Evolutionary conservation across 1,140 invertebrate genomes (phyloP), one percentile per base, ranked within the genome.

Genomic region (Parapsyche elsis): DNA sequence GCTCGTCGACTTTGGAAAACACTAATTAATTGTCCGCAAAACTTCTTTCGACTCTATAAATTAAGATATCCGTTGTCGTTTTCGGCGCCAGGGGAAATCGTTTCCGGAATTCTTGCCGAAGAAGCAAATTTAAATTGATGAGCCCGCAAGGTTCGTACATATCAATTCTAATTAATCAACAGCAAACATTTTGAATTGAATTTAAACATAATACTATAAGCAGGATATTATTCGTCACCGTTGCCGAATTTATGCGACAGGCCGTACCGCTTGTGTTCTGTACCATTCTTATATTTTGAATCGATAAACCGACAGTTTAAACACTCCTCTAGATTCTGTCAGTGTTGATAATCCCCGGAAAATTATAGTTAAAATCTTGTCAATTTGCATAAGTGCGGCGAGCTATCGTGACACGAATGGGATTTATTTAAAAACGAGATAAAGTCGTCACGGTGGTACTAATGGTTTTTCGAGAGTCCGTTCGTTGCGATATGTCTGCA

Each of bases 1-100:
- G 23, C 19, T 76, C 57, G 53, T 76, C 30, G 74, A 49, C 38
- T 64, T 77, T 64, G 45, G 46, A 75, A 67, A 67, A 57, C 57
- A 38, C 57, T 61, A 77, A 77, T 77, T 77, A 64, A 77, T 77
- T 64, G 75, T 49, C 26, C 57, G 24, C 53, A 30, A 19, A 57
- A 77, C 16, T 64, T 64, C 53, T 64, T 30, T 75, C 73, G 14
- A 49, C 71, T 75, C 16, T 23, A 75, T 30, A 57, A 75, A 75
- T 75, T 46, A 75, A 57, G 49, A 75, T 24, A 30, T 75, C 45
- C 12, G 19, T n/a, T 45, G 71, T 45, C 67, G 49, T 9, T 44
- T 57, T 57, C 19, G 21, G 49, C 44, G 21, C 26, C 38, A 19
- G 21, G 30, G 67, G 30, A 44, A 71, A 38, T 44, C 38, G 44